Evolutionary conservation across 2,888 invertebrate genomes (phyloP), one percentile per base, ranked within the genome.

Genomic region (Microchrysa polita): DNA sequence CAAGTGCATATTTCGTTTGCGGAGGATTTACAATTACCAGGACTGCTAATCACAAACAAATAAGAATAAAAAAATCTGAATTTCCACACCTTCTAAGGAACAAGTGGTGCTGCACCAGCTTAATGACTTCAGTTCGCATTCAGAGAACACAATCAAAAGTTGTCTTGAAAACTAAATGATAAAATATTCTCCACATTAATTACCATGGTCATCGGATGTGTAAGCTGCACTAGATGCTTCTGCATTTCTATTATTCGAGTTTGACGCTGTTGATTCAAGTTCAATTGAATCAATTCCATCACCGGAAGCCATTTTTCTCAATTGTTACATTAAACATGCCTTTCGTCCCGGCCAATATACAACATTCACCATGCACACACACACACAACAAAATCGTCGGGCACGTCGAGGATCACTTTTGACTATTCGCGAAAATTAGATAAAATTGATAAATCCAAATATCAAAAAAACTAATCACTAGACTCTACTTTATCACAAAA

Each of bases 211-310:
- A 57, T 77, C 76, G 22, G 77, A 74, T 71, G 76, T 77, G 22
- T 65, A 7, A 22, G 71, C 72, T 18, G 10, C 65, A 77, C 79
- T 80, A 75, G 86, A 87, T 81, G 88, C 83, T 78, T 87, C 87
- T 78, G 87, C 88, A 76, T 86, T 88, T 81, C 89, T 88, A 81
- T 89, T 90, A 84, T 86, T 88, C 77, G 86, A 85, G 84, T 86
- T 88, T 77, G 86, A 85, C 80, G 87, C 86, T 82, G 89, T 88
- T 83, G 89, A 88, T 86, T 92, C 92, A 86, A 91, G 88, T 88
- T 93, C 93, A 83, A 93, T 93, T 84, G 90, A 90, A 87, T 93
- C 92, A 83, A 90, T 87, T 83, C 87, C 90, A 87, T 93, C 93
- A 84, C 92, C 92, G 86, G 93, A 92, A 89, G 93, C 93, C 93